A percentile compares a stretch with the other conserved stretches of the same genome.
Conservation (phyloP, 2,797 vertebrate genomes). For the Pseudochirops cupreus region DNA sequence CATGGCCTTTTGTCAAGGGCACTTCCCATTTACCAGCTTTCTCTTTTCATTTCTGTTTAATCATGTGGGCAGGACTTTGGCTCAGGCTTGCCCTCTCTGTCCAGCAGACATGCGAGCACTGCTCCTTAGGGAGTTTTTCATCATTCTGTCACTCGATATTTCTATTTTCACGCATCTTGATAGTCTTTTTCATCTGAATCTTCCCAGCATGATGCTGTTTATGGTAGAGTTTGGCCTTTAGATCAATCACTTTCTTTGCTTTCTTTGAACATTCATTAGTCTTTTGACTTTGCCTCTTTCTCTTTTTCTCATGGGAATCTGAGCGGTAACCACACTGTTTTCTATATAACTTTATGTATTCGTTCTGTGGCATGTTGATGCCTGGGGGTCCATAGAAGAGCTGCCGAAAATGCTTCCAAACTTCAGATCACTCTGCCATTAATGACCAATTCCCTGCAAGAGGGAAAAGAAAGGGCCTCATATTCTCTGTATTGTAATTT, state of each 20-base stretch:
- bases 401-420: background rate
- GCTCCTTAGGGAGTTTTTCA: constrained; percentile 94
- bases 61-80: too few species aligned
- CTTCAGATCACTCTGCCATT: background rate
- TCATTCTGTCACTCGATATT: constrained; percentile 86
- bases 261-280: constrained; percentile 91
- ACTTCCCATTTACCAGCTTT: too few species aligned
- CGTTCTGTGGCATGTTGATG: constrained; percentile 89
- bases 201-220: constrained; percentile 94
- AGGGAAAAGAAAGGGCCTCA: too few species aligned
- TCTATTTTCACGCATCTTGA: constrained; percentile 96
- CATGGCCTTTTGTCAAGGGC: too few species aligned
- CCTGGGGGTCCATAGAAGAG: too few species aligned
- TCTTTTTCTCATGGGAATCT: constrained; percentile 91
- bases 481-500: background rate
- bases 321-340: constrained; percentile 93
- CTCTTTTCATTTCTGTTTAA: too few species aligned
- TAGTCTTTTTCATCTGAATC: constrained; percentile 96
- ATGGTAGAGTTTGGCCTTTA: constrained; percentile 95
- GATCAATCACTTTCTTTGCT: constrained; percentile 92
- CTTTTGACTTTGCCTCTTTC: constrained; percentile 94
- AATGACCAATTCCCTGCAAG: too few species aligned
- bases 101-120: constrained; percentile 92
- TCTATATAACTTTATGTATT: constrained; percentile 93
- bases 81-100: constrained; percentile 87